phyloP scores from a whole-genome alignment of 1,140 invertebrate genomes.

The Leptonema lineaticorne region DNA sequence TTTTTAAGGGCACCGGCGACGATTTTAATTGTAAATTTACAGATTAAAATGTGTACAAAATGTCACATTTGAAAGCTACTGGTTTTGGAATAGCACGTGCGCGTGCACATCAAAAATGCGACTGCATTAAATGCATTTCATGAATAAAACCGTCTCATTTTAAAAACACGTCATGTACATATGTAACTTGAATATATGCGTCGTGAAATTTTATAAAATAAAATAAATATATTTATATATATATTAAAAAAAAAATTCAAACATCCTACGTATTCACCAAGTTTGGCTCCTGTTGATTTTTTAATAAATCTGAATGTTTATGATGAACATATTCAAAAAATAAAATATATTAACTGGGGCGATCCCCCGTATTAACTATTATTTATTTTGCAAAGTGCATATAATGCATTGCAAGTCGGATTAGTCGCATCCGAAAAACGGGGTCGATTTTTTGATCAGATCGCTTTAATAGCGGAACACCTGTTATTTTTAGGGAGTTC shows the following conservation, averaged over 20 bases:
- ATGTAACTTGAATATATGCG: neutral
- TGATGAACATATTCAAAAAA: too few species aligned
- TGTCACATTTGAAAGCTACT: conserved; percentile 12
- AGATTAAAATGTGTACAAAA: conserved; percentile 19
- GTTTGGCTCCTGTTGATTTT: too few species aligned
- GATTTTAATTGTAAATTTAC: conserved; percentile 7
- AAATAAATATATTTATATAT: too few species aligned
- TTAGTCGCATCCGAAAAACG: conserved; percentile 12
- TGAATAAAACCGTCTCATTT: conserved; percentile 13
- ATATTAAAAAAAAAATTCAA: too few species aligned
- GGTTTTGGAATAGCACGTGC: conserved; percentile 19
- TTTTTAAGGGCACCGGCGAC: neutral
- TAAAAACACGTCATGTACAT: neutral
- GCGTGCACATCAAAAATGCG: neutral
- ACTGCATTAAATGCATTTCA: neutral
- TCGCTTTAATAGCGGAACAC: conserved; percentile 2
- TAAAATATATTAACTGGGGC: too few species aligned
- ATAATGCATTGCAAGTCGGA: neutral
- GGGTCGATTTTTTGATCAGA: conserved; percentile 10
- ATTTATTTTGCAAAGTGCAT: neutral
- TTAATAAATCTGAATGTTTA: too few species aligned
- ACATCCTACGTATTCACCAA: too few species aligned
- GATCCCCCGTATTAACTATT: too few species aligned
- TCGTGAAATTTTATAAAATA: too few species aligned
- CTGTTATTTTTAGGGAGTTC: conserved; percentile 13